Conservation (phyloP, 2,113 vertebrate species). For the Limnothrissa miodon region DNA sequence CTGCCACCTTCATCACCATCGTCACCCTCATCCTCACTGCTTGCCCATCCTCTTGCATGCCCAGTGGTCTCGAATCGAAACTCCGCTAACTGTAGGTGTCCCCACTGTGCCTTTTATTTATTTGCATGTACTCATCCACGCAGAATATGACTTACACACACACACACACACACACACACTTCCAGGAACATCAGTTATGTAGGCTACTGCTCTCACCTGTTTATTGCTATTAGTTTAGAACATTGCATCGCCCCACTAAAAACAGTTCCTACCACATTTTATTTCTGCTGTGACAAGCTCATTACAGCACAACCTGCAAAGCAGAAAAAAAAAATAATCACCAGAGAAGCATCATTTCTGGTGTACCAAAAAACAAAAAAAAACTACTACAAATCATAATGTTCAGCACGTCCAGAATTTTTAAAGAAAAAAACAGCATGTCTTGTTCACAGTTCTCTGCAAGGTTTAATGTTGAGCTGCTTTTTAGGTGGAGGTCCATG, state of each 20-base stretch:
- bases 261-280: too few species aligned
- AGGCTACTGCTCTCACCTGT: too few species aligned
- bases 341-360: neutral
- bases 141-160: too few species aligned
- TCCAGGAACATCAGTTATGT: too few species aligned
- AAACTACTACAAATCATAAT: neutral
- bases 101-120: neutral
- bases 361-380: neutral
- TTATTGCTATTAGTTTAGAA: too few species aligned
- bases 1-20: conserved; percentile 52
- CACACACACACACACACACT: too few species aligned
- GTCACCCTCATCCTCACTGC: conserved; percentile 45
- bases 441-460: neutral
- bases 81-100: conserved; percentile 58
- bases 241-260: too few species aligned
- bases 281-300: too few species aligned
- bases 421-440: neutral
- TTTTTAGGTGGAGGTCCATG: neutral
- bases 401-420: neutral
- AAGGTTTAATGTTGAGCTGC: too few species aligned
- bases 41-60: conserved; percentile 71
- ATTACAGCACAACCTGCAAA: too few species aligned
- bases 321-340: neutral
- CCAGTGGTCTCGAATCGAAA: conserved; percentile 67
- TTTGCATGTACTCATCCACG: neutral